These are phyloP conservation scores for Himalopsyche tibetana DNA, from an alignment of 2,888 invertebrate genomes.

Conservation along the genomic window DNA sequence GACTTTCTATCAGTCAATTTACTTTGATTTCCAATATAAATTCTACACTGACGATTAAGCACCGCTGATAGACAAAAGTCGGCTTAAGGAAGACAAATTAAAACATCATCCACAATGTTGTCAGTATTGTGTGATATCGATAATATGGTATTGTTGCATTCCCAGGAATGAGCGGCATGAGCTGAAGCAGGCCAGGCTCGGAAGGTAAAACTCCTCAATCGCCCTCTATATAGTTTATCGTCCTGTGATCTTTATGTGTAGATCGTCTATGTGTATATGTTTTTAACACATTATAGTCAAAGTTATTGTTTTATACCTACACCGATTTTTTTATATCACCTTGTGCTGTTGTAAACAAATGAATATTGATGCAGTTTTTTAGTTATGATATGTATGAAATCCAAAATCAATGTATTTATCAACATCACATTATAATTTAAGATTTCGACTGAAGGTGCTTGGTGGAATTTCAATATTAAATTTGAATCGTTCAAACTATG, in stretches of 20 bases:
- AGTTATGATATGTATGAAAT: neutral
- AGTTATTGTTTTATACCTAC: conserved; percentile 12
- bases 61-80: too few relatives aligned
- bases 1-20: too few relatives aligned
- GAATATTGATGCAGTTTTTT: neutral
- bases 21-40: too few relatives aligned
- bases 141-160: conserved; percentile 19
- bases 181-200: conserved; percentile 55
- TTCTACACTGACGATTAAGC: too few relatives aligned
- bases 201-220: conserved; percentile 54
- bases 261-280: conserved; percentile 56
- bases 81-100: too few relatives aligned
- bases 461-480: too few relatives aligned
- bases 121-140: too few relatives aligned
- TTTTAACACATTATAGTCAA: conserved; percentile 9
- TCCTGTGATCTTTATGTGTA: conserved; percentile 56
- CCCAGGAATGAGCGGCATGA: conserved; percentile 58
- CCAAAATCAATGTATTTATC: too few relatives aligned
- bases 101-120: too few relatives aligned
- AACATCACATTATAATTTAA: too few relatives aligned
- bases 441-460: too few relatives aligned
- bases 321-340: conserved; percentile 18
- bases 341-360: neutral
- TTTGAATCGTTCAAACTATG: too few relatives aligned
- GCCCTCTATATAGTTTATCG: conserved; percentile 37